Percentiles rank a stretch among this genome's conserved stretches.
phyloP scores from a whole-genome alignment of 2,888 invertebrate species.

The Diabrotica balteata region DNA sequence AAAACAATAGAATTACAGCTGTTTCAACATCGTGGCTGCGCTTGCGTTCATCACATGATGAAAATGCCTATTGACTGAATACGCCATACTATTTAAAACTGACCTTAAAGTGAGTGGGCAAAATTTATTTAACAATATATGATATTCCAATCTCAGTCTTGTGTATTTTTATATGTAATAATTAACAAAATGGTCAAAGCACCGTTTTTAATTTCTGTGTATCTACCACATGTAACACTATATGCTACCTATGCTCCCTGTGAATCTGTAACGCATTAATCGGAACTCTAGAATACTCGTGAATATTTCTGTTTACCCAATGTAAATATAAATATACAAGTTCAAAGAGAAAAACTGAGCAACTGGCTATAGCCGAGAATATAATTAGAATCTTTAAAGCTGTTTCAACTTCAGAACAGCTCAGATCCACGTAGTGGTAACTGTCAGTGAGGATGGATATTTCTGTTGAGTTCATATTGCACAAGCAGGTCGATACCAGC shows the following conservation, averaged over 20 bases:
- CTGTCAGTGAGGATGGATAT: slow-evolving; percentile 34
- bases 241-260: slow-evolving; percentile 22
- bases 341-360: slow-evolving; percentile 55
- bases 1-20: too few relatives aligned
- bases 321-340: slow-evolving; percentile 60
- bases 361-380: slow-evolving; percentile 55
- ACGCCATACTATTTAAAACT: too few relatives aligned
- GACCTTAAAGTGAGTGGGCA: too few relatives aligned
- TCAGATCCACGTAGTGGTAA: slow-evolving; percentile 60
- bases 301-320: slow-evolving; percentile 55
- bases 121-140: too few relatives aligned
- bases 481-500: slow-evolving; percentile 58
- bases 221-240: not conserved
- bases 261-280: slow-evolving; percentile 26
- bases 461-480: slow-evolving; percentile 43
- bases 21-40: too few relatives aligned
- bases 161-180: too few relatives aligned
- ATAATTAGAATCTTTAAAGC: slow-evolving; percentile 57
- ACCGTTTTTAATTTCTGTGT: not conserved
- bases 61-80: too few relatives aligned
- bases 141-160: too few relatives aligned
- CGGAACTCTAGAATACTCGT: slow-evolving; percentile 39
- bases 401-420: slow-evolving; percentile 59
- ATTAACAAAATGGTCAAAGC: too few relatives aligned
- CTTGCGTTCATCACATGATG: too few relatives aligned